Evolutionary conservation across 1,140 invertebrate species (phyloP).

Genomic region (Drosophila subobscura): DNA sequence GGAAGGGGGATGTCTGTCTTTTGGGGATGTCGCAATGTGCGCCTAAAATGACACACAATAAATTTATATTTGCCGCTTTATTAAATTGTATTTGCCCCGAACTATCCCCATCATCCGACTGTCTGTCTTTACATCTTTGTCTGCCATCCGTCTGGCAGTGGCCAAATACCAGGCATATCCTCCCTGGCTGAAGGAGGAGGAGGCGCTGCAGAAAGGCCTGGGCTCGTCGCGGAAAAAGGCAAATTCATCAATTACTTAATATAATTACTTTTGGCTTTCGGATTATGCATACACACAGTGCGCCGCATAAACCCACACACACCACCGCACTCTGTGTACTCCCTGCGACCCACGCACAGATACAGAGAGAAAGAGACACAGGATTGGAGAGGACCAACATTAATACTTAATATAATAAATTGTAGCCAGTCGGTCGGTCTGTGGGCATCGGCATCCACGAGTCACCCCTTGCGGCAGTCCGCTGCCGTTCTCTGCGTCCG

Average conservation of each 20-base stretch:
- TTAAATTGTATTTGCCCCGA: slow-evolving; percentile 72
- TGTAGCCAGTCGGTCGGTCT: slow-evolving; percentile 65
- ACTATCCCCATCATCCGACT: slow-evolving; percentile 25
- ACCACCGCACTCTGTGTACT: slow-evolving; percentile 2
- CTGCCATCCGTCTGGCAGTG: slow-evolving; percentile 55
- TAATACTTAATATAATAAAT: slow-evolving; percentile 82
- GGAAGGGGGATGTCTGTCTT: neutral
- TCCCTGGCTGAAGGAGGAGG: neutral
- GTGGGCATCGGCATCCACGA: slow-evolving; percentile 59
- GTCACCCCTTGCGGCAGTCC: slow-evolving; percentile 2
- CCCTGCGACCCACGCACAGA: slow-evolving; percentile 4
- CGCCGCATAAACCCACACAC: neutral
- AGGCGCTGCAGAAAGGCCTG: neutral
- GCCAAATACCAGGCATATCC: slow-evolving; percentile 13
- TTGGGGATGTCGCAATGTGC: slow-evolving; percentile 48
- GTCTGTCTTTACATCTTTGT: slow-evolving; percentile 36
- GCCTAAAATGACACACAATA: slow-evolving; percentile 79
- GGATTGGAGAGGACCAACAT: slow-evolving; percentile 61
- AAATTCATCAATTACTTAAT: slow-evolving; percentile 83
- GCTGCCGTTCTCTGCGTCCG: neutral
- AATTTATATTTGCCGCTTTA: slow-evolving; percentile 80
- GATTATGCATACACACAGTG: slow-evolving; percentile 72
- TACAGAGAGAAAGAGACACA: slow-evolving; percentile 4
- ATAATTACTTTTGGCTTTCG: slow-evolving; percentile 82
- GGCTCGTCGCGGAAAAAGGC: slow-evolving; percentile 67